phyloP scores from a whole-genome alignment of 2,888 invertebrate genomes.

The Gymnocheta viridis region DNA sequence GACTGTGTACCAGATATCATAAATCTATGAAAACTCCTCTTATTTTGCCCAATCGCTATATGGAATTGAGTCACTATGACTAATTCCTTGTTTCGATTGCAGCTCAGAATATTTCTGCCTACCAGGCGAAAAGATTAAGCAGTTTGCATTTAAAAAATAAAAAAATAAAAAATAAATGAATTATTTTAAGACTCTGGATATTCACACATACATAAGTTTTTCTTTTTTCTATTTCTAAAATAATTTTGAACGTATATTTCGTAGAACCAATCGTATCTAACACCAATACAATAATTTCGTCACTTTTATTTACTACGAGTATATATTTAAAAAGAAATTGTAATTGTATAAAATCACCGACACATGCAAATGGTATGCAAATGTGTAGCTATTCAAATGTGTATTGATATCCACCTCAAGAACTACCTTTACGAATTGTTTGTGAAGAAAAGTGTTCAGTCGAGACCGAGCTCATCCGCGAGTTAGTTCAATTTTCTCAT shows the following conservation, averaged over 20 bases:
- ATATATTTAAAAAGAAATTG: conserved; percentile 10
- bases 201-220: background rate
- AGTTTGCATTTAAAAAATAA: too few species aligned
- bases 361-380: conserved; percentile 18
- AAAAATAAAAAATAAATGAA: too few species aligned
- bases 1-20: too few species aligned
- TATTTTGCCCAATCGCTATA: too few species aligned
- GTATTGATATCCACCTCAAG: conserved; percentile 76
- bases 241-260: conserved; percentile 21
- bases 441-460: conserved; percentile 81
- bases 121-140: too few species aligned
- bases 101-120: too few species aligned
- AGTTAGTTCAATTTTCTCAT: conserved; percentile 83
- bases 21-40: too few species aligned
- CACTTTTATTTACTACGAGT: conserved; percentile 29
- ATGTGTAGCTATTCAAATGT: conserved; percentile 58
- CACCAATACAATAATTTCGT: conserved; percentile 63
- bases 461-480: conserved; percentile 83
- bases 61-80: too few species aligned
- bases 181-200: conserved; percentile 29
- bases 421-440: conserved; percentile 81
- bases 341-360: background rate
- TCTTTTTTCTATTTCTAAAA: conserved; percentile 7
- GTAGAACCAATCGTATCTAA: conserved; percentile 26
- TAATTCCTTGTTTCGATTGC: too few species aligned